Conservation (phyloP, 2,113 vertebrate genomes). For the Brachyhypopomus occidentalis region DNA sequence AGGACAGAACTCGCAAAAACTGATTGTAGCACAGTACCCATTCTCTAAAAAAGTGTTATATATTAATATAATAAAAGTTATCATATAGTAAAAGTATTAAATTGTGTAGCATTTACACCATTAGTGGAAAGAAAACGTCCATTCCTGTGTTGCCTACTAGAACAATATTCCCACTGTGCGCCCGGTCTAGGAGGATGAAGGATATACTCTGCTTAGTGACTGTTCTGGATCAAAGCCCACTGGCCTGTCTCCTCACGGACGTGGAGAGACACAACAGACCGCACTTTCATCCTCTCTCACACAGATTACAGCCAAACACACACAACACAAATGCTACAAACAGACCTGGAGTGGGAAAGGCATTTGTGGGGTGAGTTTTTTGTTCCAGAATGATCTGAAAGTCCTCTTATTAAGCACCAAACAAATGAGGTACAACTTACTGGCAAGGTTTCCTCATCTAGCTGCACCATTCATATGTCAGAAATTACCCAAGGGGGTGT, state of each 20-base stretch:
- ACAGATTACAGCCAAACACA: slow-evolving; percentile 17
- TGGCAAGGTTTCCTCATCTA: neutral
- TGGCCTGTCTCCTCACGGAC: neutral
- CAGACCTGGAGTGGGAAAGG: neutral
- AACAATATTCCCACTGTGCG: no score
- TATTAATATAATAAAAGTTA: no score
- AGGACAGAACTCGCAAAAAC: neutral
- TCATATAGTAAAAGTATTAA: neutral
- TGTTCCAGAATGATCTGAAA: neutral
- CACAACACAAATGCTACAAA: neutral
- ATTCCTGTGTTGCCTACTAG: no score
- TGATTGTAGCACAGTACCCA: neutral
- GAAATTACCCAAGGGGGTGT: no score
- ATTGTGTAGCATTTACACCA: neutral
- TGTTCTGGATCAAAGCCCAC: neutral
- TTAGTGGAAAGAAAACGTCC: no score
- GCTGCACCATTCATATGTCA: neutral
- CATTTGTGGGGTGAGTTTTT: neutral
- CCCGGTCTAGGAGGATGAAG: no score
- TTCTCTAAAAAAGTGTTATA: no score
- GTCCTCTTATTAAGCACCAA: neutral
- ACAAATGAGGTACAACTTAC: neutral
- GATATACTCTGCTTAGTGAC: no score
- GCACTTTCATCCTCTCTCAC: neutral
- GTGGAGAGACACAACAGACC: neutral